These are phyloP conservation scores for Anguilla rostrata DNA, from an alignment of 2,113 vertebrate genomes.

Conservation along the genomic window DNA sequence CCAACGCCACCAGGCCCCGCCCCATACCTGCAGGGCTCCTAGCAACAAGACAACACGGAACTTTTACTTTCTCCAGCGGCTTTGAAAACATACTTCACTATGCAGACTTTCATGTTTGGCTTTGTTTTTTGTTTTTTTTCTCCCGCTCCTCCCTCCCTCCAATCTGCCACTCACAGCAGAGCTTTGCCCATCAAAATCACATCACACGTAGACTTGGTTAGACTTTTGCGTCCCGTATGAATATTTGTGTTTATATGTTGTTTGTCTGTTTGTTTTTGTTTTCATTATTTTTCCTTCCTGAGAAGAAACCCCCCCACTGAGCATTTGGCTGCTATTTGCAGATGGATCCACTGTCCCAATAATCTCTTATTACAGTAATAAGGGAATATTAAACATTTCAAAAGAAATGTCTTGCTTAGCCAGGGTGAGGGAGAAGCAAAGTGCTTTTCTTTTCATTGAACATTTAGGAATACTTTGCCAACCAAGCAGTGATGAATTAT, in stretches of 20 bases:
- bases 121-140: neutral
- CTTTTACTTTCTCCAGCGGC: conserved; percentile 50
- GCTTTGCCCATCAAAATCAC: neutral
- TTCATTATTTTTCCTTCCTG: neutral
- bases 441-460: neutral
- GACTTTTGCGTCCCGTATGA: conserved; percentile 1
- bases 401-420: neutral
- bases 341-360: neutral
- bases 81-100: conserved; percentile 63
- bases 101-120: conserved; percentile 56
- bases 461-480: neutral
- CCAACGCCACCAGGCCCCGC: conserved; percentile 24
- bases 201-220: neutral
- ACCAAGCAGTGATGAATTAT: neutral
- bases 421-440: conserved; percentile 11
- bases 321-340: neutral
- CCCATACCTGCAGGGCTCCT: conserved; percentile 12
- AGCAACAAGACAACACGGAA: conserved; percentile 45
- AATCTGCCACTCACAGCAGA: neutral
- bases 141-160: neutral
- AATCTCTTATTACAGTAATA: neutral
- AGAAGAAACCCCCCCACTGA: neutral
- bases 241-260: conserved; percentile 33
- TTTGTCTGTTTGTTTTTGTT: conserved; percentile 33
- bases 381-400: conserved; percentile 9